Base-by-base conservation (phyloP, 2,888 invertebrate species). In the Seladonia tumulorum region DNA sequence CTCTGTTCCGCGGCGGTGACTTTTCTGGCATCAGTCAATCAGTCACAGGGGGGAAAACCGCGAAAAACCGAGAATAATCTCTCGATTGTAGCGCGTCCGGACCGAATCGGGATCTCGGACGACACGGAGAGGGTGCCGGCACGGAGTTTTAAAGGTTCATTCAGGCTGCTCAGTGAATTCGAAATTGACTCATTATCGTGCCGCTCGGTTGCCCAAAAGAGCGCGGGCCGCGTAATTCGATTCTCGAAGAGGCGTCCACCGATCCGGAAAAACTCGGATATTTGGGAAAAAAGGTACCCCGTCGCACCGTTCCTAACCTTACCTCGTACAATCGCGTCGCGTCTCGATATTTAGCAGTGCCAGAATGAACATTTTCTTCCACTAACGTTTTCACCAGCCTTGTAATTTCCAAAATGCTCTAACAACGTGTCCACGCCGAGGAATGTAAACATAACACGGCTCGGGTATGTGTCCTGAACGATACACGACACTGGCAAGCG, bases 151-250 rank as follows among this genome's bases (percentile, higher is more conserved):
- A n/a, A 88, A 88, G 81, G 79, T 83, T 85, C 82, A 85, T 87
- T 90, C 82, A 80, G 70, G 35, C 68, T 88, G 88, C 79, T 83
- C 88, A 73, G 82, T 88, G 89, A 90, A 89, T 85, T 87, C 86
- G 72, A 85, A 85, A 86, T 87, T 84, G 86, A 79, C 77, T 66
- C 73, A 82, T 89, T 85, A 87, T 82, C 81, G 68, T 77, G 70
- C 47, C 68, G 63, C 78, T 81, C 76, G 80, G 82, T 80, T 80
- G 81, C 75, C 80, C 78, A 53, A 72, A 70, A 83, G 76, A 85
- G 57, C 63, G 81, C 81, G 22, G 22, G 53, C 70, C 75, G 71
- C 75, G 76, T 82, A 75, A 83, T 83, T 77, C 84, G 60, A 77
- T 79, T 76, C 47, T 76, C 47, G 18, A 66, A 84, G 63, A 78